Evolutionary conservation across 92 coral and sea anemone genomes (phyloP), one percentile per base, ranked within the genome.

Genomic region (Ricordea florida): DNA sequence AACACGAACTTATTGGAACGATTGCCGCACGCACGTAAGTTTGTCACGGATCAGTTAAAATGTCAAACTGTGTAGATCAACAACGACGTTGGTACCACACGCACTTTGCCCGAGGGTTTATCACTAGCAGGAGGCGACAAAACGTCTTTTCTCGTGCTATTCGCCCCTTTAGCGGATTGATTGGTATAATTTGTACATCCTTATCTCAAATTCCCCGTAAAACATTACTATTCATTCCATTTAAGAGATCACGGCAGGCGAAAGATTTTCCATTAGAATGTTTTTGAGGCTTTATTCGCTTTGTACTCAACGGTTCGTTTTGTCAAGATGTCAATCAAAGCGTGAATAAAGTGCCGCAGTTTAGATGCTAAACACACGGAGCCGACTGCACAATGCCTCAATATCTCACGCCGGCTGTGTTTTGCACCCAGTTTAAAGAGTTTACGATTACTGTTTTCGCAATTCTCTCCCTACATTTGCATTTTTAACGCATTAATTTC

Each of bases 41-140:
- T 76, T 90, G 96, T 90, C 92, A 86, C 78, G 89, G 92, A 83
- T 86, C 86, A 85, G 76, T 86, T 61, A 57, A 86, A 82, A 44
- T 86, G 96, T 86, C 96, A 86, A 90, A 89, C 89, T 58, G 79
- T 57, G 73, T 60, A 62, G 28, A 65, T 57, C 61, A 70, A 83
- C 74, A 76, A 66, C 47, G 57, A 64, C 67, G n/a, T n/a, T n/a
- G n/a, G 69, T 92, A 82, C 79, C 58, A 76, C 85, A 72, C 79
- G 67, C 51, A 60, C 76, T 62, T 78, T 66, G 70, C 76, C 79
- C 21, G 42, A 66, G 82, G 71, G 74, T 70, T 72, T 78, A 55
- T 62, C 61, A 24, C 70, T 69, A 59, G 30, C 59, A 65, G 79
- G 45, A 62, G 72, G 26, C 69, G 78, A 67, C 67, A 61, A 42